These are phyloP conservation scores for Leuciscus waleckii DNA, from an alignment of 2,797 vertebrate genomes.

Conservation along the genomic window DNA sequence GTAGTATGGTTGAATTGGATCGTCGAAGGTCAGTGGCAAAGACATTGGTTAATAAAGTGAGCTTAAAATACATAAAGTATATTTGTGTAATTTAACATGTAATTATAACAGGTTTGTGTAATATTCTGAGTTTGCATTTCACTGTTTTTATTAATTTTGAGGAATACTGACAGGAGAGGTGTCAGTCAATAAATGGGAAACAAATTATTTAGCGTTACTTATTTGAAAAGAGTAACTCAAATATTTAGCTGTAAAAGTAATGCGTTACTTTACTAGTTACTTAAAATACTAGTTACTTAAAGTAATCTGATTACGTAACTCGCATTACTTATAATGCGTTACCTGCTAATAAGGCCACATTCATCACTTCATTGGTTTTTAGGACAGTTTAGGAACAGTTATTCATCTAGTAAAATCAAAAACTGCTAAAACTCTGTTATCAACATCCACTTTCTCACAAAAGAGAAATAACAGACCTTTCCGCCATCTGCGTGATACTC, in stretches of 20 bases:
- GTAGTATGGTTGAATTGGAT: background rate
- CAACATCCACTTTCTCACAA: background rate
- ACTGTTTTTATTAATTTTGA: background rate
- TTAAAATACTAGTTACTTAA: background rate
- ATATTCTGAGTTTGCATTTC: background rate
- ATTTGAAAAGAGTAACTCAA: background rate
- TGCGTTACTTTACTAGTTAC: background rate
- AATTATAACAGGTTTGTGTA: background rate
- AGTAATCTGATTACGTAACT: background rate
- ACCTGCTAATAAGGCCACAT: background rate
- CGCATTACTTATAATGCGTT: background rate
- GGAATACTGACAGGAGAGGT: background rate
- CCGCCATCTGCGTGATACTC: conserved; percentile 97
- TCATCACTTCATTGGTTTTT: background rate
- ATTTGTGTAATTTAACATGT: background rate
- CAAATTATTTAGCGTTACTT: background rate
- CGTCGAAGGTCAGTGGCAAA: background rate
- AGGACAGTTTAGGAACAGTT: background rate
- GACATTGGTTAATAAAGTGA: background rate
- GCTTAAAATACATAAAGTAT: background rate
- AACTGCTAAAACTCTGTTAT: background rate
- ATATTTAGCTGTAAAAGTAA: background rate
- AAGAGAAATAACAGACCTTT: conserved; percentile 80
- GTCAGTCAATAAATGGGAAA: background rate
- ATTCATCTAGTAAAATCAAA: conserved; percentile 39